Conservation (phyloP, 2,888 invertebrate species). For the Nomada lathburiana region DNA sequence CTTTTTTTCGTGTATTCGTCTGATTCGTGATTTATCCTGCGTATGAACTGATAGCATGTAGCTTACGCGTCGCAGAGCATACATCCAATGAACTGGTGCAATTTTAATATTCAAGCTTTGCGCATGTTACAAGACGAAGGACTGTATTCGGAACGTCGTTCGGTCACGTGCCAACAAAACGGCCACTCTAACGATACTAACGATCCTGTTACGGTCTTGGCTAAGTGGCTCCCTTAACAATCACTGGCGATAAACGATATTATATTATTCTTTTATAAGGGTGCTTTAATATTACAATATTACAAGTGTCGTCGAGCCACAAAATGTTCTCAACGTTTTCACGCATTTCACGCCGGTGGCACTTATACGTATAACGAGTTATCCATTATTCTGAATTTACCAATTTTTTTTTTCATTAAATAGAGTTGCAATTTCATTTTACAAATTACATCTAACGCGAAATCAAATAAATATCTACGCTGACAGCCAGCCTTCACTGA, state of each 20-base stretch:
- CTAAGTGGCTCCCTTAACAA: constrained; percentile 36
- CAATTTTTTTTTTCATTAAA: no score
- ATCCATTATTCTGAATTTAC: no score
- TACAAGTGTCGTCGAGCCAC: not conserved
- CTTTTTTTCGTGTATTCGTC: not conserved
- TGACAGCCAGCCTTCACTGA: no score
- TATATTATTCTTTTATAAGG: not conserved
- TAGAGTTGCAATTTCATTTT: no score
- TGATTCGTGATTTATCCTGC: not conserved
- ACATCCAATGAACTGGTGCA: constrained; percentile 2
- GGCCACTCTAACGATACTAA: constrained; percentile 65
- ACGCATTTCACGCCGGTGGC: no score
- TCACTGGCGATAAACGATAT: constrained; percentile 31
- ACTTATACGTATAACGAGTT: no score
- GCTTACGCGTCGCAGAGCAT: not conserved
- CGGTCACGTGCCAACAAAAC: constrained; percentile 72
- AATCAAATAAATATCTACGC: no score
- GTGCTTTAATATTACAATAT: not conserved
- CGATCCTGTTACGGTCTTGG: constrained; percentile 36
- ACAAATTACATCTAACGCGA: no score
- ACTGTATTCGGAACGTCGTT: constrained; percentile 38
- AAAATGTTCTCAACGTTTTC: not conserved
- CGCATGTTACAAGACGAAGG: constrained; percentile 12
- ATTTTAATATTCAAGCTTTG: not conserved
- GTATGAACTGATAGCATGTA: not conserved